Evolutionary conservation across 1,140 invertebrate species (phyloP).

Genomic region (Amyelois transitella): DNA sequence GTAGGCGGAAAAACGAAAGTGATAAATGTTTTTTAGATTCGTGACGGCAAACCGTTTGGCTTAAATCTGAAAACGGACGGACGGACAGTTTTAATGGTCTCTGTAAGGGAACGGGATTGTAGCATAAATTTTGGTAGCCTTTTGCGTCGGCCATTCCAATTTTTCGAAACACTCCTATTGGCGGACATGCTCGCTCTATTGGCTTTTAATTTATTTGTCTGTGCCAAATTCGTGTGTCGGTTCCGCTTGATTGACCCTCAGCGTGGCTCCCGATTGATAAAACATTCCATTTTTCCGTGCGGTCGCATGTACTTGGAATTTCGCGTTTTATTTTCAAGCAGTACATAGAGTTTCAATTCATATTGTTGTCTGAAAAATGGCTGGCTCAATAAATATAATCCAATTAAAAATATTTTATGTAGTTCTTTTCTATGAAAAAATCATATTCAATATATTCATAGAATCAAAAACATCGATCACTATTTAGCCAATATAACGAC

Average conservation of each 20-base stretch:
- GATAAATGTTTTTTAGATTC: constrained; percentile 63
- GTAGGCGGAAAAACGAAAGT: constrained; percentile 54
- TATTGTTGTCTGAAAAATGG: too few species aligned
- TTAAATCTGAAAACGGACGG: constrained; percentile 59
- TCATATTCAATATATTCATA: too few species aligned
- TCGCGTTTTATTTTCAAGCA: too few species aligned
- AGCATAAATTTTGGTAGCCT: constrained; percentile 47
- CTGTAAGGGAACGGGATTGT: constrained; percentile 45
- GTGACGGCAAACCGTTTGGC: constrained; percentile 47
- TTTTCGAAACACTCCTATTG: constrained; percentile 39
- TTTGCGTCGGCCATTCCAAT: constrained; percentile 32
- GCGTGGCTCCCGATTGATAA: neutral
- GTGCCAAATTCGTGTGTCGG: constrained; percentile 10
- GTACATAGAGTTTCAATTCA: too few species aligned
- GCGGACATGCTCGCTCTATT: constrained; percentile 33
- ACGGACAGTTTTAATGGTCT: constrained; percentile 60
- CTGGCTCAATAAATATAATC: too few species aligned
- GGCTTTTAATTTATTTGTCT: constrained; percentile 58
- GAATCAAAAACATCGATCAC: too few species aligned
- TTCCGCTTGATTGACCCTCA: constrained; percentile 10
- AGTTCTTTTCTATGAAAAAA: too few species aligned
- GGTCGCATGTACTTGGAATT: neutral
- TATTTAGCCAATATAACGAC: too few species aligned
- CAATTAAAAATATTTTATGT: too few species aligned
- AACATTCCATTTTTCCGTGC: neutral